A percentile compares a stretch with the other conserved stretches of the same genome.
phyloP scores from a whole-genome alignment of 2,113 vertebrate genomes.

The Scalopus aquaticus region DNA sequence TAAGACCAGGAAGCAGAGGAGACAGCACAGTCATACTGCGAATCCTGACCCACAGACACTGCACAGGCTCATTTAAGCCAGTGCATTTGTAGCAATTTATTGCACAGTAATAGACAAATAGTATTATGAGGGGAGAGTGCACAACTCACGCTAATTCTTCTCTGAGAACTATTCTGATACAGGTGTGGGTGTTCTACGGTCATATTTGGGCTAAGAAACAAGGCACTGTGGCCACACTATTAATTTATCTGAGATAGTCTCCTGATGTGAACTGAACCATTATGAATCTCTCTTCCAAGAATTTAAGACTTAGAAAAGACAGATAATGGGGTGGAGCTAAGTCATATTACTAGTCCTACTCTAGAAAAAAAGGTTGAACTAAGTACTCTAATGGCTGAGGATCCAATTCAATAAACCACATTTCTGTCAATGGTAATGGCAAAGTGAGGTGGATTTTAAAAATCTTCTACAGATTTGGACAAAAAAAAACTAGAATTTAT shows the following conservation, averaged over 20 bases:
- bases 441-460: neutral
- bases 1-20: neutral
- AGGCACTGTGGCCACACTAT: neutral
- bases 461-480: neutral
- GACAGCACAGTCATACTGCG: neutral
- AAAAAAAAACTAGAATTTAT: neutral
- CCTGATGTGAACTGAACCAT: neutral
- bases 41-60: neutral
- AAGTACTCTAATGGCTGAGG: neutral
- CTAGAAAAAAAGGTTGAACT: neutral
- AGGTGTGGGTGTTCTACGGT: neutral
- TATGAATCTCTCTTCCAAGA: neutral
- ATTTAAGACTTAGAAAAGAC: neutral
- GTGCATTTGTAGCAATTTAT: neutral
- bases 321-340: neutral
- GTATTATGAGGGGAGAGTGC: fast-evolving
- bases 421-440: neutral
- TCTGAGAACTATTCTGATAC: neutral
- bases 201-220: neutral
- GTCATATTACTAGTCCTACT: neutral
- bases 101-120: neutral
- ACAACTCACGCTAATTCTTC: neutral
- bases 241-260: neutral
- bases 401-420: neutral
- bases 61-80: neutral